Conservation (phyloP, 2,888 invertebrate species). For the Melinaea menophilus region DNA sequence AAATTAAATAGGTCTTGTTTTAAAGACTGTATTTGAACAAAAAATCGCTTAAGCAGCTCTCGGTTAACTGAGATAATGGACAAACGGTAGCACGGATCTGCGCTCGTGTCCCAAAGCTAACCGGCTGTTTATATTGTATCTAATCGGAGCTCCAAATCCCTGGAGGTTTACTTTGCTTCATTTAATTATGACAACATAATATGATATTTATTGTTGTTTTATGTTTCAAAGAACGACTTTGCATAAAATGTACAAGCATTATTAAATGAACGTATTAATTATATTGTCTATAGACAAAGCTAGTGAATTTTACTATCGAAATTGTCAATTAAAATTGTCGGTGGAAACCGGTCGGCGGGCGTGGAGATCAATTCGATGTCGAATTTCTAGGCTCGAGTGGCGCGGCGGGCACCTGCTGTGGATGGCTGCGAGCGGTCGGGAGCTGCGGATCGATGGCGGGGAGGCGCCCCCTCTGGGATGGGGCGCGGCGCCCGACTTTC, state of each 20-base stretch:
- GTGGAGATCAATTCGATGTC: slow-evolving; percentile 41
- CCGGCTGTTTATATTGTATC: slow-evolving; percentile 5
- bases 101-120: not conserved
- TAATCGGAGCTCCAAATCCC: not conserved
- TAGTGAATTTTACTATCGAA: not conserved
- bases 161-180: slow-evolving; percentile 1
- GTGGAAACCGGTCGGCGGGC: slow-evolving; percentile 12
- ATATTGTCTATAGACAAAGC: no score
- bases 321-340: slow-evolving; percentile 16
- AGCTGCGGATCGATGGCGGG: slow-evolving; percentile 43
- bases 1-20: not conserved
- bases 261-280: no score
- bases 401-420: slow-evolving; percentile 16
- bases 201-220: not conserved
- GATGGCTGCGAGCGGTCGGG: slow-evolving; percentile 26
- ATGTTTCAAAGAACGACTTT: not conserved
- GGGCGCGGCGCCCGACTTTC: slow-evolving; percentile 74
- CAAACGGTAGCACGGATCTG: not conserved
- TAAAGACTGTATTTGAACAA: not conserved
- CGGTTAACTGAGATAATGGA: not conserved
- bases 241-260: not conserved
- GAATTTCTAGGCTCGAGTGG: slow-evolving; percentile 43
- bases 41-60: not conserved
- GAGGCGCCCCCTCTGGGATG: slow-evolving; percentile 56
- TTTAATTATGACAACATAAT: not conserved